A percentile compares a stretch with the other conserved stretches of the same genome.
Conservation (phyloP, 2,113 vertebrate genomes). For the Leptocoma aspasia region DNA sequence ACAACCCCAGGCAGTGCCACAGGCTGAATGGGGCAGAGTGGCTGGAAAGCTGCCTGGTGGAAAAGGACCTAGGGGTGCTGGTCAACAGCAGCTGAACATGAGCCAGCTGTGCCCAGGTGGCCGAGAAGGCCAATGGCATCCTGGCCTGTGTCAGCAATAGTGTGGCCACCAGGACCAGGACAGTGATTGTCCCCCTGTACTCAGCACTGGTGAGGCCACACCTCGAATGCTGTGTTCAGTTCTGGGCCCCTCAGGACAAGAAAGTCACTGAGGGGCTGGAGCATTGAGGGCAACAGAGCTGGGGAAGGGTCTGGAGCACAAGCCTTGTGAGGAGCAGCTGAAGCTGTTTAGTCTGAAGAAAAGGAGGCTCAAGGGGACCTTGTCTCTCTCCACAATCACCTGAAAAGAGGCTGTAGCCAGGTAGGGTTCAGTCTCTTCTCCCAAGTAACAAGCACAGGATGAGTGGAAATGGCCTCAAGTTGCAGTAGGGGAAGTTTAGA, state of each 20-base stretch:
- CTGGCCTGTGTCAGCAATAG: not conserved
- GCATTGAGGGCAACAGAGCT: accelerated
- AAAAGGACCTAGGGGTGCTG: not conserved
- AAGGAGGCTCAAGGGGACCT: not conserved
- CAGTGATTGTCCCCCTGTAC: not conserved
- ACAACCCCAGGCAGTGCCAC: accelerated
- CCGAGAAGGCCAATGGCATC: not conserved
- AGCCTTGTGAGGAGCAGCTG: not conserved
- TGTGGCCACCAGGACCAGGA: not conserved
- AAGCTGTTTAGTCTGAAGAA: not conserved
- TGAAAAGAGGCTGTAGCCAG: not conserved
- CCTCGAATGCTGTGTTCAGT: not conserved
- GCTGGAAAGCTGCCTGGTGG: accelerated
- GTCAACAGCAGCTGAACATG: accelerated
- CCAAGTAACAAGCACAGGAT: not conserved
- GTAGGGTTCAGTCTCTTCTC: too few relatives aligned
- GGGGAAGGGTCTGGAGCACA: not conserved
- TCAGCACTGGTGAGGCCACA: not conserved
- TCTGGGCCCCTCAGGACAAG: accelerated
- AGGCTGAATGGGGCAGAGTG: not conserved
- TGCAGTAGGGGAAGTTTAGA: not conserved
- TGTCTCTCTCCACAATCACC: too few relatives aligned
- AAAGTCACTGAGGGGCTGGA: not conserved
- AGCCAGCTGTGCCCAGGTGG: not conserved
- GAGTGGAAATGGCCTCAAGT: not conserved